A percentile compares a stretch with the other conserved stretches of the same genome.
phyloP scores from a whole-genome alignment of 2,888 invertebrate species.

The Tetrapedia diversipes region DNA sequence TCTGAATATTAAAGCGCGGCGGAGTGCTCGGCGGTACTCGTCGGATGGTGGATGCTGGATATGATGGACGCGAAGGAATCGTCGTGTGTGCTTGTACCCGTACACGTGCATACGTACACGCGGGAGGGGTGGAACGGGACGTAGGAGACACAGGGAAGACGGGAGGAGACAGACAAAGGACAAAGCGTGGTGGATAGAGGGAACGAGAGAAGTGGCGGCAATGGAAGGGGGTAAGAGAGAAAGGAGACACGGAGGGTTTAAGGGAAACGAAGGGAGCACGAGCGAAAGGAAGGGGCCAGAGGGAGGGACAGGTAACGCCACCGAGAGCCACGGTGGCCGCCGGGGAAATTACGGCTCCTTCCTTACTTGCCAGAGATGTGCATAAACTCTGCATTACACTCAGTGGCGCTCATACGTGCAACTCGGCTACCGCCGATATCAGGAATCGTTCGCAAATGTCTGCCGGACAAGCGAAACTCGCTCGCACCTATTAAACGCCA shows the following conservation, averaged over 20 bases:
- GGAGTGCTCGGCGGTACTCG: conserved; percentile 74
- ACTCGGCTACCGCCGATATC: background rate
- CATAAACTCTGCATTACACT: conserved; percentile 81
- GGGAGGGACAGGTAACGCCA: conserved; percentile 80
- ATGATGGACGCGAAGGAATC: conserved; percentile 68
- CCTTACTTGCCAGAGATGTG: conserved; percentile 80
- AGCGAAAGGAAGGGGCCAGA: conserved; percentile 65
- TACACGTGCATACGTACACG: background rate
- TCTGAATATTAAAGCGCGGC: conserved; percentile 82
- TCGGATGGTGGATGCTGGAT: conserved; percentile 58
- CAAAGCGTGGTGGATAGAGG: conserved; percentile 38
- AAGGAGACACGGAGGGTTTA: conserved; percentile 55
- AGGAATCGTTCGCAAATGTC: conserved; percentile 1
- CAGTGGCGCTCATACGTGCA: conserved; percentile 76
- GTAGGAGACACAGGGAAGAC: conserved; percentile 28
- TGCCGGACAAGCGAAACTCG: conserved; percentile 1
- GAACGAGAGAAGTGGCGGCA: background rate
- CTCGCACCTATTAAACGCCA: conserved; percentile 15
- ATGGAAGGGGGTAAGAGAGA: conserved; percentile 35
- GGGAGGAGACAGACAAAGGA: conserved; percentile 22
- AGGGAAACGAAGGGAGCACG: conserved; percentile 60
- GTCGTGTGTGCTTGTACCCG: conserved; percentile 49
- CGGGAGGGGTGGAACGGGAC: conserved; percentile 44
- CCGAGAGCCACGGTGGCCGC: conserved; percentile 80
- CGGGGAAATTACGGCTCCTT: conserved; percentile 82